These are phyloP conservation scores for Drosophila ironensis DNA, from an alignment of 1,140 invertebrate genomes.

Conservation along the genomic window DNA sequence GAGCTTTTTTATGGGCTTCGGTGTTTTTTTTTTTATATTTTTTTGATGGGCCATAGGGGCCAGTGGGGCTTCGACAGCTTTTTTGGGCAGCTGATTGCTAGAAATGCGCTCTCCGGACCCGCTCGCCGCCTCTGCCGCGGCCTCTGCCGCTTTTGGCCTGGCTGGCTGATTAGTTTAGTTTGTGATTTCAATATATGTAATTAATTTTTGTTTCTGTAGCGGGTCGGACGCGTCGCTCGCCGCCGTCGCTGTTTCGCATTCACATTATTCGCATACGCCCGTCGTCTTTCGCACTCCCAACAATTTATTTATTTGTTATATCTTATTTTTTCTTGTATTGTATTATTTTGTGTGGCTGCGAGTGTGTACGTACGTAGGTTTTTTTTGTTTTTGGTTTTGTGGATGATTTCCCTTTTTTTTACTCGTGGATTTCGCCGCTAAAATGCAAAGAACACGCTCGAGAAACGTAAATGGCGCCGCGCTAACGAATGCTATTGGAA, in stretches of 20 bases:
- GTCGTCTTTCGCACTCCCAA: background rate
- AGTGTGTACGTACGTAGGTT: constrained; percentile 1
- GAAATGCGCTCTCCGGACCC: background rate
- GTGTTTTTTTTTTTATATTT: too few relatives aligned
- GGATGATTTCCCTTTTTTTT: background rate
- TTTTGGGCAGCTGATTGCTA: constrained; percentile 26
- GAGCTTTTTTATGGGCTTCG: background rate
- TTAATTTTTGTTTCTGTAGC: constrained; percentile 78
- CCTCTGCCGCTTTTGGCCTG: constrained; percentile 33
- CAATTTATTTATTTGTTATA: constrained; percentile 15
- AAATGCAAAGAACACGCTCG: constrained; percentile 48
- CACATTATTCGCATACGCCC: constrained; percentile 5
- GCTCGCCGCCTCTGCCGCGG: background rate
- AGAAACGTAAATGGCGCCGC: constrained; percentile 43
- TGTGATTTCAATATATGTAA: constrained; percentile 77
- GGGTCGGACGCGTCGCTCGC: constrained; percentile 65
- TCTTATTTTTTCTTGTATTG: background rate
- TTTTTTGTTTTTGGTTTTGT: too few relatives aligned
- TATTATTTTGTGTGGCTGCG: constrained; percentile 29
- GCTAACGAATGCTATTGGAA: constrained; percentile 44
- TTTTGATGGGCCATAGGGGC: too few relatives aligned
- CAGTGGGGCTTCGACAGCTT: too few relatives aligned
- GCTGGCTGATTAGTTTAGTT: constrained; percentile 77
- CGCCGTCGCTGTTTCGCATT: constrained; percentile 18
- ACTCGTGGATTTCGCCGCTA: constrained; percentile 16